Evolutionary conservation across 2,888 invertebrate species (phyloP).

Genomic region (Drosophila testacea): DNA sequence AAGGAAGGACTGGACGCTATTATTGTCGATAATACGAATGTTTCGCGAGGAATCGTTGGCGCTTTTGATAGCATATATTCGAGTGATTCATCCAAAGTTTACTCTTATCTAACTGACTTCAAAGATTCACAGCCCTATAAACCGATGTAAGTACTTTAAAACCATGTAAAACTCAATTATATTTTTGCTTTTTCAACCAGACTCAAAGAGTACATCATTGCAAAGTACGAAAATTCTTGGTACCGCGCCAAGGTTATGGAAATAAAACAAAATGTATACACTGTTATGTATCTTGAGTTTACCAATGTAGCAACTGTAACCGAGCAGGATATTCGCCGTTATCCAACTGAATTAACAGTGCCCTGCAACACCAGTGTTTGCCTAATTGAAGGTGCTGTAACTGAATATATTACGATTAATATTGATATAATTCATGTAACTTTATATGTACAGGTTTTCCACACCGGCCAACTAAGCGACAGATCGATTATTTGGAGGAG

Average conservation of each 20-base stretch:
- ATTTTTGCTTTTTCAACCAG: slow-evolving; percentile 17
- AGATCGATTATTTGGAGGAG: slow-evolving; percentile 41
- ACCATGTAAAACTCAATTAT: background rate
- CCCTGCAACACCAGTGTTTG: slow-evolving; percentile 59
- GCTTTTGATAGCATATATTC: slow-evolving; percentile 43
- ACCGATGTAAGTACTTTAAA: slow-evolving; percentile 43
- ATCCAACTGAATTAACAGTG: slow-evolving; percentile 44
- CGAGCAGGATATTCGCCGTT: slow-evolving; percentile 53
- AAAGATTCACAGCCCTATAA: slow-evolving; percentile 45
- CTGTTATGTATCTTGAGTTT: slow-evolving; percentile 49
- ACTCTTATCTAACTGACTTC: slow-evolving; percentile 21
- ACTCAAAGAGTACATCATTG: slow-evolving; percentile 53
- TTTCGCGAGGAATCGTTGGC: slow-evolving; percentile 55
- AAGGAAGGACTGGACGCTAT: slow-evolving; percentile 41
- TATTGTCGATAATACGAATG: slow-evolving; percentile 52
- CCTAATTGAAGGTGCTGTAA: slow-evolving; percentile 55
- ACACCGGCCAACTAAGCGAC: slow-evolving; percentile 35
- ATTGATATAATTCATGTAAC: too few species aligned
- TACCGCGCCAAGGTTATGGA: slow-evolving; percentile 54
- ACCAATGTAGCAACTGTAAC: slow-evolving; percentile 32
- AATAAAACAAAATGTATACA: slow-evolving; percentile 30
- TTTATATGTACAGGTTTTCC: slow-evolving; percentile 47
- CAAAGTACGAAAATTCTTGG: slow-evolving; percentile 43
- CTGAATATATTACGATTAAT: background rate
- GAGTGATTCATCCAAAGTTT: slow-evolving; percentile 31